These are phyloP conservation scores for Cyprinella venusta DNA, from an alignment of 2,797 vertebrate species.

Conservation along the genomic window DNA sequence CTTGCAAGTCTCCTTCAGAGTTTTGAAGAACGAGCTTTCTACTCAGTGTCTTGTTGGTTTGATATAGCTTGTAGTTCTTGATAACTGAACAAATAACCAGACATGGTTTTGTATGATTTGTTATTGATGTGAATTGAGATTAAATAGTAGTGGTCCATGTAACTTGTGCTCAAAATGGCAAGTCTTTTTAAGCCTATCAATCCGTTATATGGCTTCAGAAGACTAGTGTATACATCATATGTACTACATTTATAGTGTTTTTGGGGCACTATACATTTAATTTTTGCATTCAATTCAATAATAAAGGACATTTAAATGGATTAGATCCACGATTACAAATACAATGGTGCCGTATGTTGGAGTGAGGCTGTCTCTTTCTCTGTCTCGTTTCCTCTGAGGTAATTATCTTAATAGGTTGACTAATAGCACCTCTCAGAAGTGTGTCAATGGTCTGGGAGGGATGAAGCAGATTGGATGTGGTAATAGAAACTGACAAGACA, in stretches of 20 bases:
- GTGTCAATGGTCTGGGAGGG: slow-evolving; percentile 49
- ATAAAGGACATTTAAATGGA: neutral
- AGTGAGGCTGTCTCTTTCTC: slow-evolving; percentile 22
- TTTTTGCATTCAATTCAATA: neutral
- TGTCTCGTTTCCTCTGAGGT: slow-evolving; percentile 38
- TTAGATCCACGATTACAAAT: neutral
- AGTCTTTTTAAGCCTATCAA: neutral
- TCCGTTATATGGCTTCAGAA: neutral
- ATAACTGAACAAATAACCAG: neutral
- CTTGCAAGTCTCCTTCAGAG: neutral
- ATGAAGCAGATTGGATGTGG: slow-evolving; percentile 16
- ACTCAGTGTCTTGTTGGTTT: neutral
- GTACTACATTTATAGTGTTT: neutral
- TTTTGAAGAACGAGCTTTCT: slow-evolving; percentile 8
- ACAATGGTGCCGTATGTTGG: neutral
- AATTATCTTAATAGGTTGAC: slow-evolving; percentile 58
- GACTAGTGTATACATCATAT: neutral
- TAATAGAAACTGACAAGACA: slow-evolving; percentile 40
- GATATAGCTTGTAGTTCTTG: neutral
- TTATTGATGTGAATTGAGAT: neutral
- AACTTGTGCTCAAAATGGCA: neutral
- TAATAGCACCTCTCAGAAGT: slow-evolving; percentile 59
- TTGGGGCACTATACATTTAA: neutral
- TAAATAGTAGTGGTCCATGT: neutral
- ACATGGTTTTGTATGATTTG: neutral